Conservation (phyloP, 2,797 vertebrate species). For the Antrozous pallidus region DNA sequence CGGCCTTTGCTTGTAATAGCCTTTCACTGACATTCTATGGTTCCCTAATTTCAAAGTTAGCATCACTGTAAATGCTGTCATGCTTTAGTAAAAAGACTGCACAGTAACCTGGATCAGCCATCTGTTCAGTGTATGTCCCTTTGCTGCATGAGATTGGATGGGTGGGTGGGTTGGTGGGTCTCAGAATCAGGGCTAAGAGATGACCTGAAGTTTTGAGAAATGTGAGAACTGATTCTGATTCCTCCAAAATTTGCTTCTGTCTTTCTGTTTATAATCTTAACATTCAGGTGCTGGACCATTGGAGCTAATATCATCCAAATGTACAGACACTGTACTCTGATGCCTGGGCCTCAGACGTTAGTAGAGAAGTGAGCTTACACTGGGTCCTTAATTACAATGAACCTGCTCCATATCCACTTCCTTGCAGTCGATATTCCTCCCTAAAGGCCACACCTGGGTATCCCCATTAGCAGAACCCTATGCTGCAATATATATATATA, state of each 20-base stretch:
- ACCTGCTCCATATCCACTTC: neutral
- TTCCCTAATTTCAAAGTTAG: neutral
- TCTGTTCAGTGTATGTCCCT: neutral
- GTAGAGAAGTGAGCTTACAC: neutral
- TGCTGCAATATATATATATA: neutral
- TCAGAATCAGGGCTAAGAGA: neutral
- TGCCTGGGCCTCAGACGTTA: neutral
- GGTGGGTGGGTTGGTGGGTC: rapidly evolving
- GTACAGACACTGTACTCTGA: neutral
- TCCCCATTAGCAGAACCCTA: neutral
- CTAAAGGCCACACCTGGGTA: neutral
- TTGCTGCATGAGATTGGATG: neutral
- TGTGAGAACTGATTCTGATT: neutral
- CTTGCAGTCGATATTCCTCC: rapidly evolving
- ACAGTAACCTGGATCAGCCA: neutral
- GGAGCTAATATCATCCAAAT: neutral
- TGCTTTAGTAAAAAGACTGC: neutral
- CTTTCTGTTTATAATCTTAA: neutral
- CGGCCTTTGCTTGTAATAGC: neutral
- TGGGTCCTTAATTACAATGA: neutral
- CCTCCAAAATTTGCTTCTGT: neutral
- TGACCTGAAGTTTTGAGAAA: neutral
- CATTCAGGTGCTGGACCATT: neutral
- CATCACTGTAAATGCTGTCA: neutral
- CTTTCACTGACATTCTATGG: neutral